Base-by-base conservation (phyloP, 2,113 vertebrate genomes). In the Scalopus aquaticus region DNA sequence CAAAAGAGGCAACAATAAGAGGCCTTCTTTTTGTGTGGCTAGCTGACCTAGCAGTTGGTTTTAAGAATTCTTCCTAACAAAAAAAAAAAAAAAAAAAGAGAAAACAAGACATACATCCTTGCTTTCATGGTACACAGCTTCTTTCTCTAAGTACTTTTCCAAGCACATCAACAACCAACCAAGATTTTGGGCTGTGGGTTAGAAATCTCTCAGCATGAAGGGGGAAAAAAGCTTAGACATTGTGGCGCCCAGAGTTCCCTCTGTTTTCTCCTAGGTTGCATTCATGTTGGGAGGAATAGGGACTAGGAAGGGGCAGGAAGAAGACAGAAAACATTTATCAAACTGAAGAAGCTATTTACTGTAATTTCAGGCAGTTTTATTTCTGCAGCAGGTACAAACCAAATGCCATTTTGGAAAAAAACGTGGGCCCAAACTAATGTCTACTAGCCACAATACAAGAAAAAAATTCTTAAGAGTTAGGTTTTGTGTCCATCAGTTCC, bases 71-170 rank as follows among this genome's bases (percentile, higher is more conserved):
- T 82, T 82, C 37, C 19, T 88, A 51, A 88, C n/a, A 39, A 84
- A 88, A 81, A 39, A 65, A 93, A 73, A 83, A 82, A 39, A 65
- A 93, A 73, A 83, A 82, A n/a, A n/a, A n/a, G 46, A 92, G 39
- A 89, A 81, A 82, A 84, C 28, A 70, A 86, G 85, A 54, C 39
- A 46, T 13, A 13, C 24, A 58, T 30, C 7, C 32, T 89, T 51
- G 37, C n/a, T 82, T 92, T 86, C 65, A 85, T 13, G 9, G 51
- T 28, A 62, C 51, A 44, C 32, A 35, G 32, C 9, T 90, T 88
- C 42, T 90, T 60, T 81, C 3, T 93, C 62, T 62, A 82, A 95
- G 30, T 54, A 91, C 46, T 15, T 83, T 54, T 69, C n/a, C 11
- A 64, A 54, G 35, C 46, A 64, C 49, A 86, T 65, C 24, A 85